These are phyloP conservation scores for Drosophila histrio DNA, from an alignment of 2,888 invertebrate species.

Conservation along the genomic window DNA sequence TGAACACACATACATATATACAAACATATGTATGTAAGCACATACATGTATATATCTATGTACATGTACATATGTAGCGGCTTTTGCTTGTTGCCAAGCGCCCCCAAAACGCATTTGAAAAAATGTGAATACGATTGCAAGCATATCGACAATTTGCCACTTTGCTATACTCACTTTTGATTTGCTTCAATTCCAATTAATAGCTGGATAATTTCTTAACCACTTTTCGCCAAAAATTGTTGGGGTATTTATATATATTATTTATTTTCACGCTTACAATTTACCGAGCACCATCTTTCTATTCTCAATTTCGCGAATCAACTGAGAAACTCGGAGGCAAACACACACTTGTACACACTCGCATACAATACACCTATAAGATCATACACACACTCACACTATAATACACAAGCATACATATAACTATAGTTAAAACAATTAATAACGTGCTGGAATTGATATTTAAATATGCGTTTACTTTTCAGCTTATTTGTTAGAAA, in stretches of 20 bases:
- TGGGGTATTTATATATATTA: constrained; percentile 38
- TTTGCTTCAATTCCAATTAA: constrained; percentile 39
- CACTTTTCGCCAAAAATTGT: constrained; percentile 27
- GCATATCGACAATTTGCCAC: constrained; percentile 25
- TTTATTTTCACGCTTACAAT: constrained; percentile 67
- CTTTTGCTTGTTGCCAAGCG: constrained; percentile 78
- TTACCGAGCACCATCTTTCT: constrained; percentile 73
- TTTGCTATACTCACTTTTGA: constrained; percentile 62
- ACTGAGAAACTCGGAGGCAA: constrained; percentile 62
- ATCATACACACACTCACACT: constrained; percentile 31
- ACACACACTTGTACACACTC: constrained; percentile 36
- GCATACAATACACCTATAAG: constrained; percentile 40
- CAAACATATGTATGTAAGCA: constrained; percentile 20
- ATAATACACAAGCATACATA: constrained; percentile 45
- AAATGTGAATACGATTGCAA: constrained; percentile 45
- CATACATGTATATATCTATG: constrained; percentile 2
- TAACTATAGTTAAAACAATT: constrained; percentile 69
- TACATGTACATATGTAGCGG: constrained; percentile 31
- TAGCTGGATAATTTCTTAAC: constrained; percentile 31
- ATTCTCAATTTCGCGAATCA: constrained; percentile 74
- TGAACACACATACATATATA: neutral
- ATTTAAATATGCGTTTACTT: constrained; percentile 29
- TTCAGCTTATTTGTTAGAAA: constrained; percentile 10
- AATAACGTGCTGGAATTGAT: constrained; percentile 52
- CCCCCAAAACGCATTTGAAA: constrained; percentile 69